Base-by-base conservation (phyloP, 2,113 vertebrate genomes). In the Willisornis vidua region DNA sequence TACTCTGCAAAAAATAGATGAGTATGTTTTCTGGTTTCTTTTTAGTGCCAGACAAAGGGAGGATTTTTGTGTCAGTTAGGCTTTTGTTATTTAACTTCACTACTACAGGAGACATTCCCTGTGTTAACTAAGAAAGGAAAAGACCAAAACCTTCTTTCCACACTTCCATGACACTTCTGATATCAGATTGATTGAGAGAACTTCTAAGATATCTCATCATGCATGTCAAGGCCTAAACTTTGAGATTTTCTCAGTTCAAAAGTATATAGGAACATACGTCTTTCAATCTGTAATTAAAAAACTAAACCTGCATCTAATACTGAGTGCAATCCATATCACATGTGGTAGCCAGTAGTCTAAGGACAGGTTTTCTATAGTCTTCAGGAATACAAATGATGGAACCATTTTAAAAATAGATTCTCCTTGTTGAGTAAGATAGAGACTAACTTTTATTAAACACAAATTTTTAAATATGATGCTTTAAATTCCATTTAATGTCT, bases 211-310 rank as follows among this genome's bases (percentile, higher is more conserved):
- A 31, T 41, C 39, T 81, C 16, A 22, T 43, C 10, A 35, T 61
- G 12, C 57, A 25, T 19, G 59, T 2, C 9, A 72, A 68, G 43
- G 8, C 3, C 28, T 72, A 48, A 66, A 75, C 5, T 24, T 43
- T n/a, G 35, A 78, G 14, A 31, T 78, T 59, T 85, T 91, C 12
- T 75, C 8, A 33, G 5, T 85, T 74, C 71, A 67, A 78, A 75
- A 2, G 7, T 22, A 19, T 37, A 4, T 12, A 41, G 48, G 9
- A 52, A 58, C 7, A 35, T 24, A 26, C 1, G 1, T 18, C 14
- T 71, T 84, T 74, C 18, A 62, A 37, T 59, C 7, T 6, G 7
- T 22, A 75, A 55, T 0, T 7, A 67, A 25, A 51, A 91, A 46
- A 55, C 0, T 5, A 46, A 93, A 71, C 16, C 78, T 62, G 5